Conservation (phyloP, 2,888 invertebrate genomes). For the Ommatoiulus sabulosus region DNA sequence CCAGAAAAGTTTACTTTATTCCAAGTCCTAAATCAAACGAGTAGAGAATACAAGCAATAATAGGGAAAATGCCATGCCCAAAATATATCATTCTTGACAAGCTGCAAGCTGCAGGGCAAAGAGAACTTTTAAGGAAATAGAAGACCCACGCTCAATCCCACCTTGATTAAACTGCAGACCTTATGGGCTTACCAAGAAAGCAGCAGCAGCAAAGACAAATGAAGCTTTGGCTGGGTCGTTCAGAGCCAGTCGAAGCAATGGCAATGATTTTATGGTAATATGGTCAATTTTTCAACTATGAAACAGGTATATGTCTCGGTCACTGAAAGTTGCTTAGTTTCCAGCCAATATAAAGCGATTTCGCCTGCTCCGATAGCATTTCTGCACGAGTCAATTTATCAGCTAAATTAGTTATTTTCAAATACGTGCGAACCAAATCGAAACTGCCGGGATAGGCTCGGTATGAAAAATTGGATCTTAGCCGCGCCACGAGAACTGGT, state of each 20-base stretch:
- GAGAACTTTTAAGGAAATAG: background rate
- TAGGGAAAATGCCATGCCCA: background rate
- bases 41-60: background rate
- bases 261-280: slow-evolving; percentile 36
- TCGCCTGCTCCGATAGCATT: background rate
- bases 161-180: slow-evolving; percentile 37
- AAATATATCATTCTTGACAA: slow-evolving; percentile 43
- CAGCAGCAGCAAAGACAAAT: slow-evolving; percentile 11
- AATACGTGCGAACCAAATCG: background rate
- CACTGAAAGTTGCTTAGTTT: slow-evolving; percentile 17
- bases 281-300: background rate
- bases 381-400: background rate
- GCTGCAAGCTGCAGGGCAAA: background rate
- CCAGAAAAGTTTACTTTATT: background rate
- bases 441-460: background rate
- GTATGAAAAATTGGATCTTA: background rate
- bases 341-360: slow-evolving; percentile 1
- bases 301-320: background rate
- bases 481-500: no score
- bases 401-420: slow-evolving; percentile 39
- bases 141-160: background rate
- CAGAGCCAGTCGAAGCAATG: background rate
- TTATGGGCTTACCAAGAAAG: slow-evolving; percentile 19
- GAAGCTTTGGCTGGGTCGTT: no score
- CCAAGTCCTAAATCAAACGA: slow-evolving; percentile 12